These are phyloP conservation scores for Ormyrus nitidulus DNA, from an alignment of 2,888 invertebrate species.

Conservation along the genomic window DNA sequence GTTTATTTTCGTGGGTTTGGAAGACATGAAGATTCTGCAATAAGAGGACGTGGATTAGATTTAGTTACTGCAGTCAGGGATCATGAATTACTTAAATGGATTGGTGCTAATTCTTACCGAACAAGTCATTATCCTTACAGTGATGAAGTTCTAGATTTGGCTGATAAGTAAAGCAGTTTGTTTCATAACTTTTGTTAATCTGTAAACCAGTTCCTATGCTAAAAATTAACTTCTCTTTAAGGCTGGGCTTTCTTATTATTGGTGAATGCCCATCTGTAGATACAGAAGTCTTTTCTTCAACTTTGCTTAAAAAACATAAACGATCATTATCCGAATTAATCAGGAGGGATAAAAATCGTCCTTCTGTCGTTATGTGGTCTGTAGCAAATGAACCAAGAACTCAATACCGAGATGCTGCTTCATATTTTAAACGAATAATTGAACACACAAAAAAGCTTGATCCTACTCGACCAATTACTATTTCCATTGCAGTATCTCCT, in stretches of 20 bases:
- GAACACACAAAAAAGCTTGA: slow-evolving; percentile 87
- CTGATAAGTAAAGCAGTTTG: slow-evolving; percentile 79
- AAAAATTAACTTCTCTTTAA: slow-evolving; percentile 64
- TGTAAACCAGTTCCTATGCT: too few relatives aligned
- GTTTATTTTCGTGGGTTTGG: slow-evolving; percentile 96
- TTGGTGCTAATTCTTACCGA: slow-evolving; percentile 95
- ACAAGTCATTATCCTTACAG: slow-evolving; percentile 99
- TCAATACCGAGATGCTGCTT: slow-evolving; percentile 81
- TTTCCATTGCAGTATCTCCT: slow-evolving; percentile 83
- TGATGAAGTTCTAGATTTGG: slow-evolving; percentile 96
- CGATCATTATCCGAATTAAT: slow-evolving; percentile 91
- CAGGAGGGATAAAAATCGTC: slow-evolving; percentile 94
- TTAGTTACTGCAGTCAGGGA: slow-evolving; percentile 91
- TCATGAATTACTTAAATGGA: slow-evolving; percentile 95
- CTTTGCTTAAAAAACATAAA: slow-evolving; percentile 87
- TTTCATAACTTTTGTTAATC: slow-evolving; percentile 9
- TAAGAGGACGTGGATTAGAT: slow-evolving; percentile 97
- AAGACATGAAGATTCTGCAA: slow-evolving; percentile 96
- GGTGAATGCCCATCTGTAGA: slow-evolving; percentile 97
- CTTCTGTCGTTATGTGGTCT: slow-evolving; percentile 97
- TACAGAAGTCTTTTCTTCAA: slow-evolving; percentile 85
- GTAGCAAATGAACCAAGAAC: slow-evolving; percentile 94
- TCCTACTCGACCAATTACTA: slow-evolving; percentile 89
- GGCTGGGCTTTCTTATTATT: slow-evolving; percentile 83
- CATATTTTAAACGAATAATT: slow-evolving; percentile 89